Evolutionary conservation across 2,888 invertebrate species (phyloP), one percentile per base, ranked within the genome.

Genomic region (Lycaena phlaeas): DNA sequence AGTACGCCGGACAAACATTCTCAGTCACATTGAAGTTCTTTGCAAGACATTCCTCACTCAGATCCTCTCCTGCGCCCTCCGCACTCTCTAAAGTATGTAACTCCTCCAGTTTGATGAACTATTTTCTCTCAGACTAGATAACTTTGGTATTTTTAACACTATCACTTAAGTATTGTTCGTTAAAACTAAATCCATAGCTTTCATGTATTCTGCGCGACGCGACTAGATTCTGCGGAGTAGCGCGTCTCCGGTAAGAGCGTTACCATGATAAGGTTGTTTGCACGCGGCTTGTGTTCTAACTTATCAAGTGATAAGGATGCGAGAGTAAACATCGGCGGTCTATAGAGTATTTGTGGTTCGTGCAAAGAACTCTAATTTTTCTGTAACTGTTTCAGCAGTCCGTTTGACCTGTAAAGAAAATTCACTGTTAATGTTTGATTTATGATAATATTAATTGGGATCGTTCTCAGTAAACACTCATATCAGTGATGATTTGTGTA

Each of bases 1-100:
- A 93, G 52, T 87, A 88, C 27, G 89, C 87, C 42, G 87, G 87
- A 62, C 94, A 94, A 64, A 62, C 69, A 40, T 59, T 61, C 25
- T 61, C 61, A 14, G 66, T 57, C 31, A 69, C 42, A 39, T 70
- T 68, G 42, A 54, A 42, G 44, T 76, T 69, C 53, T 61, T 65
- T 48, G 59, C 64, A 56, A 73, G 45, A 46, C 84, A 84, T 51
- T 78, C 76, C 45, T 73, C 72, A 52, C 71, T 78, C 48, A 55
- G 74, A 66, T 79, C 74, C 38, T 74, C 76, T 29, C 61, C 61
- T 53, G 66, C 64, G 56, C 68, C 66, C 56, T 73, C 72, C 43
- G 63, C 67, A 49, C 56, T 64, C 43, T 76, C 71, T 49, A 81
- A 65, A 5, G 74, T 78, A 51, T 63, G 64, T 76, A 84, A 52